Conservation (phyloP, 2,888 invertebrate genomes). For the Phania funesta region DNA sequence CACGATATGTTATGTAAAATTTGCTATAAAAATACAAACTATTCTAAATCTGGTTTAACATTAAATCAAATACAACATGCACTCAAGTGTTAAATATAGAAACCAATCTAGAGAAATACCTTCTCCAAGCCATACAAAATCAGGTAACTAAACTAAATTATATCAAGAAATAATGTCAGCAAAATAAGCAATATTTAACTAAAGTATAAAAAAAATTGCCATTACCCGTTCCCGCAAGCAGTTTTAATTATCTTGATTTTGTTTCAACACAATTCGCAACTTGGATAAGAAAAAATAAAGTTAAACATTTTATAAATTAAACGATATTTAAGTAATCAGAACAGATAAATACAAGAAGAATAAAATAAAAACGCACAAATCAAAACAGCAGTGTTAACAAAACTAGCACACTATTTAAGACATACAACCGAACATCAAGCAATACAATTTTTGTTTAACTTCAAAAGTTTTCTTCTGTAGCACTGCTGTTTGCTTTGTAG, state of each 20-base stretch:
- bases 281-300: slow-evolving; percentile 44
- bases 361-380: slow-evolving; percentile 1
- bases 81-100: slow-evolving; percentile 39
- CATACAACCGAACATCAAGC: not conserved
- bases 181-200: slow-evolving; percentile 45
- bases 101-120: slow-evolving; percentile 2
- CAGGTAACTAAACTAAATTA: slow-evolving; percentile 52
- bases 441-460: too few species aligned
- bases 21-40: not conserved
- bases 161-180: slow-evolving; percentile 11
- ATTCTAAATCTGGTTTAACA: not conserved
- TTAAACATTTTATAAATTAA: slow-evolving; percentile 34
- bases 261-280: slow-evolving; percentile 22
- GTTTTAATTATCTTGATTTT: slow-evolving; percentile 51
- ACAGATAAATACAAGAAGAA: not conserved
- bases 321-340: slow-evolving; percentile 26
- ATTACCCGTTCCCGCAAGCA: slow-evolving; percentile 80
- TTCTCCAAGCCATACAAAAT: slow-evolving; percentile 46
- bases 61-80: slow-evolving; percentile 38
- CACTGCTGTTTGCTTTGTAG: slow-evolving; percentile 10
- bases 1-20: not conserved
- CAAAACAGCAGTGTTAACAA: slow-evolving; percentile 9
- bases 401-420: slow-evolving; percentile 1
- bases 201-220: slow-evolving; percentile 77
- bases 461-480: not conserved